phyloP scores from a whole-genome alignment of 2,888 invertebrate genomes.

The Therioaphis trifolii region DNA sequence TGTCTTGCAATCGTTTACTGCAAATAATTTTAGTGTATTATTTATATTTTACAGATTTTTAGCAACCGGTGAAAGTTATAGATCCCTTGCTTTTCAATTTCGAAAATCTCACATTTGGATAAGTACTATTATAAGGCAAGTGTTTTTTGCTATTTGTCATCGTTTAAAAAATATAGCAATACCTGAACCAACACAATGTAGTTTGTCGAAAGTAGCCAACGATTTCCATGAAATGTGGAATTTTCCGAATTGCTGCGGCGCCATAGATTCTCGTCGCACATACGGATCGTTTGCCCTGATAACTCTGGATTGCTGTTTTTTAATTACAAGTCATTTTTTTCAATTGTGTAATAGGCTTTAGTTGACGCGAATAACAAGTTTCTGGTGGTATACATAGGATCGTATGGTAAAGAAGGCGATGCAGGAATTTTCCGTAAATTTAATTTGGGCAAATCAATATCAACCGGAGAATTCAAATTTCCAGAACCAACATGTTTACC shows the following conservation, averaged over 20 bases:
- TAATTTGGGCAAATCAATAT: conserved; percentile 37
- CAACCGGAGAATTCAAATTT: conserved; percentile 33
- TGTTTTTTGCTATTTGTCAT: not conserved
- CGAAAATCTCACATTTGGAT: conserved; percentile 14
- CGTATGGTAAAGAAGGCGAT: conserved; percentile 51
- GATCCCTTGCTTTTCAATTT: conserved; percentile 28
- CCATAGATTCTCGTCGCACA: conserved; percentile 46
- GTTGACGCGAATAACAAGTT: conserved; percentile 61
- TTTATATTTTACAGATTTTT: conserved; percentile 45
- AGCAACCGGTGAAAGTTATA: conserved; percentile 17
- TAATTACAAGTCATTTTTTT: conserved; percentile 56
- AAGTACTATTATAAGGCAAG: conserved; percentile 15
- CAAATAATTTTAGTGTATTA: conserved; percentile 24
- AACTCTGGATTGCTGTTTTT: conserved; percentile 41
- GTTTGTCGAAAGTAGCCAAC: conserved; percentile 9
- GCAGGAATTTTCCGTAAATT: conserved; percentile 53
- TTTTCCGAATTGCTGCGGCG: conserved; percentile 26
- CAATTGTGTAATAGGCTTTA: conserved; percentile 46
- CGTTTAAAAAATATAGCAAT: conserved; percentile 19
- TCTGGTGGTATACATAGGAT: conserved; percentile 36
- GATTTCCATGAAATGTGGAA: conserved; percentile 44
- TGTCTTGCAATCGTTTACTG: conserved; percentile 19
- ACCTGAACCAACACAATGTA: conserved; percentile 27
- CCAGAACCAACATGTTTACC: conserved; percentile 46
- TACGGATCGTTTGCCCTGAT: conserved; percentile 49